Conservation (phyloP, 2,888 invertebrate genomes). For the Volucella zonaria region DNA sequence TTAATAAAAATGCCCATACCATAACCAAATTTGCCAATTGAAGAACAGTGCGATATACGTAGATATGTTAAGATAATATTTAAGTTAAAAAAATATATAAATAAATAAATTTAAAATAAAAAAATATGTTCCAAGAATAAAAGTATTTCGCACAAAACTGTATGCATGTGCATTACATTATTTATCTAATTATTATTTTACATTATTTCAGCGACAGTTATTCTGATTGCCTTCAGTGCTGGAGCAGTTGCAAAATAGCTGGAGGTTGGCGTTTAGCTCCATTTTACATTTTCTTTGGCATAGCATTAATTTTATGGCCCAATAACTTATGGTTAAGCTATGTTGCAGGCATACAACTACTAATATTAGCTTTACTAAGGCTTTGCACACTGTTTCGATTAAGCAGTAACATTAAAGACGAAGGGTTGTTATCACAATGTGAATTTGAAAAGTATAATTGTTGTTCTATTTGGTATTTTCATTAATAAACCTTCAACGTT, state of each 20-base stretch:
- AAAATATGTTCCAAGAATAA: no score
- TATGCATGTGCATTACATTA: no score
- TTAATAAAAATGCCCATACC: no score
- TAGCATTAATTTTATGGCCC: constrained; percentile 80
- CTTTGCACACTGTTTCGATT: constrained; percentile 79
- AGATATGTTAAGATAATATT: no score
- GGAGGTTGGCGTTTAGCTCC: constrained; percentile 81
- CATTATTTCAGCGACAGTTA: constrained; percentile 78
- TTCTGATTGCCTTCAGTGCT: constrained; percentile 78
- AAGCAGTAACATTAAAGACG: constrained; percentile 78
- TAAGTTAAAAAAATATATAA: no score
- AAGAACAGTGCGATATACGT: no score
- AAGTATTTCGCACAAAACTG: no score
- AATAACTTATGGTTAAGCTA: constrained; percentile 84
- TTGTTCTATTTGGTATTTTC: not conserved
- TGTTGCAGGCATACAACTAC: constrained; percentile 83
- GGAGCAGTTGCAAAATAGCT: constrained; percentile 77
- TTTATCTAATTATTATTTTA: no score
- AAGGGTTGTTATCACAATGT: constrained; percentile 81
- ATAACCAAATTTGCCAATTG: no score
- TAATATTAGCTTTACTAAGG: constrained; percentile 83
- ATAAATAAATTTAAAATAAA: no score
- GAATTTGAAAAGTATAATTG: constrained; percentile 80
- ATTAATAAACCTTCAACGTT: constrained; percentile 3
- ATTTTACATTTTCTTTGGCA: constrained; percentile 79